phyloP scores from a whole-genome alignment of 2,888 invertebrate genomes.

The Orthosia gothica region DNA sequence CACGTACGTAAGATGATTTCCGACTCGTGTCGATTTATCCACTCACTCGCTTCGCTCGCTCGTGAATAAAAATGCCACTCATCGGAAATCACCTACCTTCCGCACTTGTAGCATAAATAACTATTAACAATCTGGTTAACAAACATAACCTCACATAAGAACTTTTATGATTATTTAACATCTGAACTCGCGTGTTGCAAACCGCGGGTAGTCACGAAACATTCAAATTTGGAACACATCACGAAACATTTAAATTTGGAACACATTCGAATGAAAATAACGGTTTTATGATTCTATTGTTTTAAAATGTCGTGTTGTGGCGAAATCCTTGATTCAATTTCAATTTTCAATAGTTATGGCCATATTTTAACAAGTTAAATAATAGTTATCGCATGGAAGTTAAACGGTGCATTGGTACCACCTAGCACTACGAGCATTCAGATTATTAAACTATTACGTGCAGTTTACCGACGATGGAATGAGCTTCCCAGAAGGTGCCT shows the following conservation, averaged over 20 bases:
- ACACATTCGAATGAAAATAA: constrained; percentile 52
- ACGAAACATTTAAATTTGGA: constrained; percentile 51
- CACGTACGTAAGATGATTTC: too few relatives aligned
- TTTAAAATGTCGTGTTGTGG: constrained; percentile 36
- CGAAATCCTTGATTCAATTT: constrained; percentile 42
- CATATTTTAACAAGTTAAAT: not conserved
- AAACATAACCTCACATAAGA: constrained; percentile 36
- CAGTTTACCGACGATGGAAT: too few relatives aligned
- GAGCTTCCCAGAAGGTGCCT: too few relatives aligned
- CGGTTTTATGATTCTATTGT: constrained; percentile 31
- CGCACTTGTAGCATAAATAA: too few relatives aligned
- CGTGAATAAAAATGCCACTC: too few relatives aligned
- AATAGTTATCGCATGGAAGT: constrained; percentile 16
- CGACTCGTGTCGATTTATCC: too few relatives aligned
- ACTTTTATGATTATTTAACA: constrained; percentile 56
- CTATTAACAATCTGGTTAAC: constrained; percentile 41
- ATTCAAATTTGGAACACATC: constrained; percentile 48
- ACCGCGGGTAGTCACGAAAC: constrained; percentile 48
- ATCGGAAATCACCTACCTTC: too few relatives aligned
- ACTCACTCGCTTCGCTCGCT: too few relatives aligned
- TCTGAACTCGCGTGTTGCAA: constrained; percentile 59
- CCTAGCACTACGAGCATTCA: constrained; percentile 5
- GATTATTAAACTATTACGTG: not conserved
- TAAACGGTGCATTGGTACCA: constrained; percentile 34
- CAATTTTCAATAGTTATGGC: constrained; percentile 16